Conservation (phyloP, 2,113 vertebrate genomes). For the Pelusios castaneus region DNA sequence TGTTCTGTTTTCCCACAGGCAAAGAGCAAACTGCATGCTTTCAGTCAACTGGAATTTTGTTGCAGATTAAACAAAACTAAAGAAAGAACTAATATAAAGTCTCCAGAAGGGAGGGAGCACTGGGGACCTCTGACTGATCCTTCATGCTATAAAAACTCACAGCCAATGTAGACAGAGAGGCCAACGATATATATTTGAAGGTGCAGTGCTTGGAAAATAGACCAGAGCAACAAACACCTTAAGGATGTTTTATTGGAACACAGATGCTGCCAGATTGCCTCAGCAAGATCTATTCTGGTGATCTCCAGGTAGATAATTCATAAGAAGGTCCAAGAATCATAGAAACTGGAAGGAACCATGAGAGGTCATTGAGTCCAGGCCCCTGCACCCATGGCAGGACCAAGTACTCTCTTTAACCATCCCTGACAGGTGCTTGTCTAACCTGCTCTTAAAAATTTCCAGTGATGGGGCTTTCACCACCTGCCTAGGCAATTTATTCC, state of each 20-base stretch:
- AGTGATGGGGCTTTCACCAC: too few relatives aligned
- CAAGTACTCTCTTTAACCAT: too few relatives aligned
- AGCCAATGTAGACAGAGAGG: neutral
- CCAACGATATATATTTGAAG: neutral
- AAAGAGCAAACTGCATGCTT: slow-evolving; percentile 57
- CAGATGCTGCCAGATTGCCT: neutral
- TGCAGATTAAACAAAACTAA: slow-evolving; percentile 34
- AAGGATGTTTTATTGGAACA: neutral
- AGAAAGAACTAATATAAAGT: slow-evolving; percentile 3
- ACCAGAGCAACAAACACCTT: neutral
- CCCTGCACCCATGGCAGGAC: too few relatives aligned
- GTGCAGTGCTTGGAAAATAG: neutral
- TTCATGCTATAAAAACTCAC: neutral
- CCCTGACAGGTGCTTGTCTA: too few relatives aligned
- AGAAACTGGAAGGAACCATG: too few relatives aligned
- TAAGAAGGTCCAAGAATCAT: neutral
- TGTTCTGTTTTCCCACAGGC: slow-evolving; percentile 59
- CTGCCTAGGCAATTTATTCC: too few relatives aligned
- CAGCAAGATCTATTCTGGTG: neutral
- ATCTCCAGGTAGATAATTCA: neutral
- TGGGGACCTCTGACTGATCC: neutral
- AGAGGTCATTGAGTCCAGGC: too few relatives aligned
- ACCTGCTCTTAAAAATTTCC: too few relatives aligned
- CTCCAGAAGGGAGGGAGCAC: neutral
- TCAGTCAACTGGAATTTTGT: slow-evolving; percentile 48